Evolutionary conservation across 2,797 vertebrate species (phyloP).

Genomic region (Setipinna tenuifilis): DNA sequence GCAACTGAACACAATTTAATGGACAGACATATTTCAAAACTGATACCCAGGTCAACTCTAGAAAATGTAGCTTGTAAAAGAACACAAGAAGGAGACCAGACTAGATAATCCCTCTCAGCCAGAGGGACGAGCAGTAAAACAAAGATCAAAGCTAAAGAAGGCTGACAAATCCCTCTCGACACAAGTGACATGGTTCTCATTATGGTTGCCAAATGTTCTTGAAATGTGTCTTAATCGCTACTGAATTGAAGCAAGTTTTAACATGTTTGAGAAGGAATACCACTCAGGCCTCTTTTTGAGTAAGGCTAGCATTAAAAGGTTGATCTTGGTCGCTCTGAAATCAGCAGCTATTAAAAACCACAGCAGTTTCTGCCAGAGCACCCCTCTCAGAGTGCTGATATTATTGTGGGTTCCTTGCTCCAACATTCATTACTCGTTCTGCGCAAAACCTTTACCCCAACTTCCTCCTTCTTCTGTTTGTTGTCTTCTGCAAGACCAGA

Average conservation of each 20-base stretch:
- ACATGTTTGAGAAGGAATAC: not conserved
- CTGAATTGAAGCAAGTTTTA: not conserved
- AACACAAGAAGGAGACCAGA: not conserved
- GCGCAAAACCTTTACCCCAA: conserved; percentile 9
- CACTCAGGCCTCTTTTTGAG: too few relatives aligned
- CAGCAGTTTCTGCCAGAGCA: not conserved
- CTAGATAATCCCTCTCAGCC: not conserved
- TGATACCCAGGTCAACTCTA: not conserved
- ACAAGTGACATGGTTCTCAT: conserved; percentile 14
- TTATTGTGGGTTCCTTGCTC: conserved; percentile 11
- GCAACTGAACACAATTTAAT: not conserved
- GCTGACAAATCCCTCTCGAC: not conserved
- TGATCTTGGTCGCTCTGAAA: not conserved
- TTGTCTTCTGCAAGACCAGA: conserved; percentile 43
- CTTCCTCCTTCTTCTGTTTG: not conserved
- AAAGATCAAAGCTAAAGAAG: not conserved
- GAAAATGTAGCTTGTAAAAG: not conserved
- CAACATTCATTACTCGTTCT: conserved; percentile 56
- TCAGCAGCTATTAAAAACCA: conserved; percentile 9
- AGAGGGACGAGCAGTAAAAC: not conserved
- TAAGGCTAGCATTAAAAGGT: not conserved
- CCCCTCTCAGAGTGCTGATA: not conserved
- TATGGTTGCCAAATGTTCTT: conserved; percentile 26
- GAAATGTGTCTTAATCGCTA: conserved; percentile 18
- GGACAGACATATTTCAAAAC: not conserved